Evolutionary conservation across 2,113 vertebrate genomes (phyloP).

Genomic region (Hippocampus guttulatus): DNA sequence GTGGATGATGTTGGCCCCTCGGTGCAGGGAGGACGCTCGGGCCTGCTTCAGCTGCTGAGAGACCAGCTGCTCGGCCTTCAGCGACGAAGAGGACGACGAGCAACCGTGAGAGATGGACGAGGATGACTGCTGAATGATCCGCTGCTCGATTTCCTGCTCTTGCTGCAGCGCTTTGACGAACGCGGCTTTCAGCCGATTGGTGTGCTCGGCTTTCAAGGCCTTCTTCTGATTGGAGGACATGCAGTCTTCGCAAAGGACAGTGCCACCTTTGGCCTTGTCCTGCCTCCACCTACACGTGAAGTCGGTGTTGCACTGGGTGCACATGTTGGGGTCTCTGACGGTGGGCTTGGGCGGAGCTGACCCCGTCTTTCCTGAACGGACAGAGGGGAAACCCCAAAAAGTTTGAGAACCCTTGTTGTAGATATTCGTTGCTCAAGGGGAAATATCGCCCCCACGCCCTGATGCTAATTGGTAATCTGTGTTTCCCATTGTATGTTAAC

Average conservation of each 20-base stretch:
- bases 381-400: neutral
- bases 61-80: conserved; percentile 68
- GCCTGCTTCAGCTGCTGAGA: conserved; percentile 74
- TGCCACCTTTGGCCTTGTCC: conserved; percentile 85
- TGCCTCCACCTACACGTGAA: conserved; percentile 96
- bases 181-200: conserved; percentile 90
- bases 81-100: conserved; percentile 60
- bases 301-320: conserved; percentile 92
- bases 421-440: too few relatives aligned
- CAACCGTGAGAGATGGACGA: conserved; percentile 66
- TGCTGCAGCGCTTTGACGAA: conserved; percentile 96
- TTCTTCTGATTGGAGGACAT: conserved; percentile 96
- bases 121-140: conserved; percentile 82
- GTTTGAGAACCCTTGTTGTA: neutral
- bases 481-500: too few relatives aligned
- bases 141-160: conserved; percentile 96
- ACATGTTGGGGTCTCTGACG: conserved; percentile 82
- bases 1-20: conserved; percentile 69
- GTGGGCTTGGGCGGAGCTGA: conserved; percentile 42
- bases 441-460: too few relatives aligned
- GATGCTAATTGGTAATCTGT: too few relatives aligned
- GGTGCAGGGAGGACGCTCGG: conserved; percentile 65
- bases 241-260: conserved; percentile 90
- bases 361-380: conserved; percentile 58
- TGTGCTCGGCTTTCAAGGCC: conserved; percentile 91